Evolutionary conservation across 2,797 vertebrate genomes (phyloP), one percentile per base, ranked within the genome.

Genomic region (Cossypha heuglini): DNA sequence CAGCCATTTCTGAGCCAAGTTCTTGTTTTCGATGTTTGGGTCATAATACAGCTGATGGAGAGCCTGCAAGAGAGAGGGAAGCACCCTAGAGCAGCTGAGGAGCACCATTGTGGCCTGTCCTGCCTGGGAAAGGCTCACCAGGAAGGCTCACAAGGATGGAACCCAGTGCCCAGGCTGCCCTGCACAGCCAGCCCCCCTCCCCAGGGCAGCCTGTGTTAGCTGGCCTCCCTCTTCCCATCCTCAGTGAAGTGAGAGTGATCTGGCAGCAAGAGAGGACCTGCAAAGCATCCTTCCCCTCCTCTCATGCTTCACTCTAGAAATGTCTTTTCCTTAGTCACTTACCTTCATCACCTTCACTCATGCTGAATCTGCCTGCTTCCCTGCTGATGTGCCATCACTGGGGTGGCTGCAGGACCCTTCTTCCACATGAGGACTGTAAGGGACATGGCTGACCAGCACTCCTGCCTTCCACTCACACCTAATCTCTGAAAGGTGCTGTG

Each of bases 11-110:
- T 99, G 99, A 95, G 99, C 99, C 98, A 99, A 97, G 97, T 99
- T 99, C 98, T 99, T 99, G 98, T 99, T 99, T 96, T 99, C 99
- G 55, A 99, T 99, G 97, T 99, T 99, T 45, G 99, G 99, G 97
- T 99, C 99, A 25, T 99, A 99, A 98, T 99, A 99, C 77, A 99
- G 97, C 97, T 99, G 99, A 96, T 99, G 99, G 83, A 99, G 98
- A 46, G 99, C 99, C 99, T 99, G 95, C 14, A 97, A 89, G 90
- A 83, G 90, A 97, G 63, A 94, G 67, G 75, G 89, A 54, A 92
- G 83, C 54, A 92, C 35, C 90, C 91, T 82, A 88, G 82, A 86
- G 77, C n/a, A 62, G 85, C 82, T 1, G 3, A 84, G n/a, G 35
- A 82, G 22, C 58, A 68, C 8, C 38, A 33, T 42, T 3, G 2